These are phyloP conservation scores for Numida meleagris DNA, from an alignment of 2,113 vertebrate genomes.

Conservation along the genomic window DNA sequence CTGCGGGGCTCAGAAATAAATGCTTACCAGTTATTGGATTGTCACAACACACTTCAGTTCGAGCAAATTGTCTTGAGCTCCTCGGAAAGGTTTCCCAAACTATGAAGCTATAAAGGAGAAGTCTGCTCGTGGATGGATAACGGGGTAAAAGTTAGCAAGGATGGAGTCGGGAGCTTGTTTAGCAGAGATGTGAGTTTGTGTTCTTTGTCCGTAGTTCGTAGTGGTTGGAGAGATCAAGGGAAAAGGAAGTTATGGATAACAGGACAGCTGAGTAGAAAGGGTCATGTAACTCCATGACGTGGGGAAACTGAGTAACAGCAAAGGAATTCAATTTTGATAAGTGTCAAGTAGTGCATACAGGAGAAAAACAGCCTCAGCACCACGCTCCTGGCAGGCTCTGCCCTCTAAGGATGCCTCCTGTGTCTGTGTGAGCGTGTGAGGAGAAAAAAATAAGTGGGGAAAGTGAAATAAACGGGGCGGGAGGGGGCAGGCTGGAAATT, in stretches of 20 bases:
- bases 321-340: background rate
- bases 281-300: background rate
- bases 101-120: background rate
- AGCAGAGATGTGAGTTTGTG: background rate
- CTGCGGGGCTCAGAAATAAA: background rate
- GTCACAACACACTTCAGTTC: background rate
- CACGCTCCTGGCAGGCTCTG: background rate
- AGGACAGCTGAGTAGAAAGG: background rate
- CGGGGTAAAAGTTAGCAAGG: background rate
- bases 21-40: background rate
- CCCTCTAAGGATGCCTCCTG: background rate
- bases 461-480: background rate
- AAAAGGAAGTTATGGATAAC: background rate
- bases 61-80: background rate
- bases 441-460: background rate
- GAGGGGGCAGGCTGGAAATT: background rate
- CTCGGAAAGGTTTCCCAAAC: background rate
- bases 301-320: background rate
- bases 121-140: background rate
- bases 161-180: background rate
- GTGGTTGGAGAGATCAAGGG: too few species aligned
- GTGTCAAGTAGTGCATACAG: background rate
- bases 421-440: background rate
- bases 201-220: background rate
- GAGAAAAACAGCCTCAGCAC: accelerated